A percentile compares a stretch with the other conserved stretches of the same genome.
Evolutionary conservation across 1,140 invertebrate genomes (phyloP).

Genomic region (Drosophila equinoxialis): DNA sequence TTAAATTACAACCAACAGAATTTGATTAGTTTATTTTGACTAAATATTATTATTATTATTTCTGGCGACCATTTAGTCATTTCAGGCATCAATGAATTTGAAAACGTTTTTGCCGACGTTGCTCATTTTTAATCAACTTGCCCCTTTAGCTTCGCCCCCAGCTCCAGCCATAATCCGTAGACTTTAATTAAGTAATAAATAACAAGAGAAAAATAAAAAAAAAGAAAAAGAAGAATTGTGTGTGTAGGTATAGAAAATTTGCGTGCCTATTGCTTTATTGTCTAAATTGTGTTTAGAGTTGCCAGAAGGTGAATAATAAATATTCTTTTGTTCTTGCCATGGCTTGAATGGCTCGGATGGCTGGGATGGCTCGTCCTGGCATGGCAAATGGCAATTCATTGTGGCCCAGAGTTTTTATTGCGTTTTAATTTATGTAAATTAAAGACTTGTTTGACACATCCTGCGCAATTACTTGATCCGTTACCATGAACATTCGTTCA

Average conservation of each 20-base stretch:
- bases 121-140: constrained; percentile 2
- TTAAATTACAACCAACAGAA: too few species aligned
- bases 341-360: background rate
- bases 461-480: constrained; percentile 7
- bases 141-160: background rate
- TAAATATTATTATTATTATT: constrained; percentile 11
- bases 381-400: constrained; percentile 59
- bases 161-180: background rate
- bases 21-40: background rate
- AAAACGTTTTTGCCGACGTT: background rate
- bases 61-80: background rate
- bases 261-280: constrained; percentile 30
- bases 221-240: background rate
- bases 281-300: constrained; percentile 11
- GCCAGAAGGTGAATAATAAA: constrained; percentile 14
- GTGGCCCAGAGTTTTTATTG: constrained; percentile 45
- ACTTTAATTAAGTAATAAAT: constrained; percentile 12
- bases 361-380: constrained; percentile 2
- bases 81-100: constrained; percentile 2
- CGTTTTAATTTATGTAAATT: constrained; percentile 67
- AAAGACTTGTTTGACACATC: constrained; percentile 42
- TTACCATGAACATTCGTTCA: background rate
- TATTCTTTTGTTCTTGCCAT: constrained; percentile 4
- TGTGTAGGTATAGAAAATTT: constrained; percentile 20
- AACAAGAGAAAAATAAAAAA: background rate